phyloP scores from a whole-genome alignment of 2,888 invertebrate genomes.

The Eurytoma adleriae region DNA sequence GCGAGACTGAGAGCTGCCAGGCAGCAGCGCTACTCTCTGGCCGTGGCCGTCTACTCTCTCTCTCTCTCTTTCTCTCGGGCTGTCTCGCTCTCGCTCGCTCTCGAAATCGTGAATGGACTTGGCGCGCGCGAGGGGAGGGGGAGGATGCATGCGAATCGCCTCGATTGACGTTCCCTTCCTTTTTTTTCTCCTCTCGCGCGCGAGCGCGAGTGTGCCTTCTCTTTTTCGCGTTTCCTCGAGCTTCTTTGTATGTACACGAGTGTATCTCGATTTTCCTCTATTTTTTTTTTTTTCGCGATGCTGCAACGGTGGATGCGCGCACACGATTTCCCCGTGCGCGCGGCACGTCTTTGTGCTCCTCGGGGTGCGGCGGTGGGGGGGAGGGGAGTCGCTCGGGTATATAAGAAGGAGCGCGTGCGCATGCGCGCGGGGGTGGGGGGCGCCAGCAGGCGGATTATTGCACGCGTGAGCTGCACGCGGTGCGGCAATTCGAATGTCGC shows the following conservation, averaged over 20 bases:
- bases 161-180: background rate
- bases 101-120: conserved; percentile 56
- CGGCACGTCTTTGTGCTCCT: background rate
- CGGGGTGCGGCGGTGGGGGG: background rate
- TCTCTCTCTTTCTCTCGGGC: conserved; percentile 36
- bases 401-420: conserved; percentile 14
- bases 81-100: conserved; percentile 28
- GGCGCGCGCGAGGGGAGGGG: background rate
- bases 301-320: background rate
- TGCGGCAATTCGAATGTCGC: background rate
- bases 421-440: background rate
- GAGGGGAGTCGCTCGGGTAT: background rate
- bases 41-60: conserved; percentile 20
- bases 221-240: background rate
- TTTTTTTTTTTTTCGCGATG: background rate
- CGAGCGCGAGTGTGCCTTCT: background rate
- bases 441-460: background rate
- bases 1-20: conserved; percentile 31
- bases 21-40: background rate
- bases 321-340: background rate
- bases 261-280: background rate
- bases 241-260: background rate
- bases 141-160: background rate
- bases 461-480: background rate
- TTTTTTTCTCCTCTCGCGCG: no score